A percentile compares a stretch with the other conserved stretches of the same genome.
These are phyloP conservation scores for Cephus pulcher DNA, from an alignment of 2,888 invertebrate species.

Conservation along the genomic window DNA sequence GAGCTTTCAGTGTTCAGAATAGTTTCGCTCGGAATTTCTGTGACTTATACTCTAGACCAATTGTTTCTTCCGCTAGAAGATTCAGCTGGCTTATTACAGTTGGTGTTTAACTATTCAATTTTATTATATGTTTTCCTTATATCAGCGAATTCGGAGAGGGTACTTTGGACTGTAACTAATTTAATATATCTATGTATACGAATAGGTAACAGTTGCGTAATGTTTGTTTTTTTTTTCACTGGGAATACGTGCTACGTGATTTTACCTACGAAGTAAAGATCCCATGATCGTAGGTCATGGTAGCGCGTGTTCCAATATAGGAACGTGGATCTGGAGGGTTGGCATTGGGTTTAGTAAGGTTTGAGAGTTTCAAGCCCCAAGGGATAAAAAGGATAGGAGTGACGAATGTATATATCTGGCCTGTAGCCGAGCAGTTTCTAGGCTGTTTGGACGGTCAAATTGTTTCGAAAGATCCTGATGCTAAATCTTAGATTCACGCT, in stretches of 20 bases:
- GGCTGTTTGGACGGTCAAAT: constrained; percentile 9
- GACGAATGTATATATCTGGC: neutral
- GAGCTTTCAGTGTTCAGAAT: neutral
- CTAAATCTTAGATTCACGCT: neutral
- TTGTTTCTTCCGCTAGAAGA: neutral
- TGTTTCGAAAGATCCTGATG: constrained; percentile 13
- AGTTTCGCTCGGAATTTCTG: neutral
- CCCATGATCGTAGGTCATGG: neutral
- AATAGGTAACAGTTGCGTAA: too few species aligned
- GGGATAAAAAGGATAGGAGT: neutral
- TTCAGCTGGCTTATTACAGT: neutral
- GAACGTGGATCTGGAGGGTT: neutral
- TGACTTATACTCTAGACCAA: neutral
- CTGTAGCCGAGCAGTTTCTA: neutral
- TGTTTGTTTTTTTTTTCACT: too few species aligned
- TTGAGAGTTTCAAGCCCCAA: neutral
- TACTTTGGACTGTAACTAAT: too few species aligned
- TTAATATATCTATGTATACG: too few species aligned
- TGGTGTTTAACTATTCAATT: neutral
- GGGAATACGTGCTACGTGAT: too few species aligned
- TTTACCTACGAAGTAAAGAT: neutral
- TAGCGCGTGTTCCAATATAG: neutral
- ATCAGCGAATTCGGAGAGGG: neutral
- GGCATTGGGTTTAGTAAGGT: neutral
- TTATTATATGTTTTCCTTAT: neutral